Evolutionary conservation across 2,113 vertebrate genomes (phyloP).

Genomic region (Erythrocercus mccallii): DNA sequence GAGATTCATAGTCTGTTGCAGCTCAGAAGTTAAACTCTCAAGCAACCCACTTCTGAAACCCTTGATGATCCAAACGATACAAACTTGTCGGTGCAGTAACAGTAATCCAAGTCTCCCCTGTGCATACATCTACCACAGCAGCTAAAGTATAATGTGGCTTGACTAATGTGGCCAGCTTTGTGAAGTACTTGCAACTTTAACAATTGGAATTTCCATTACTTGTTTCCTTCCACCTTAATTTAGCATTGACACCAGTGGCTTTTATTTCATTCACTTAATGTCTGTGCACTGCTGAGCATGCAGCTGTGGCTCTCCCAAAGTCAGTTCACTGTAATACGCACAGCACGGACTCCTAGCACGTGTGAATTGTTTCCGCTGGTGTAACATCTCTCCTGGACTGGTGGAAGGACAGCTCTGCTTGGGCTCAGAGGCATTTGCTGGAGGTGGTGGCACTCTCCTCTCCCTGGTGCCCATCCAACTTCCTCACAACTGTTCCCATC

Average conservation of each 20-base stretch:
- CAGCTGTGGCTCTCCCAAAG: not conserved
- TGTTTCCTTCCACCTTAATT: conserved; percentile 29
- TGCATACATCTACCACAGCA: not conserved
- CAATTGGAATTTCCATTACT: conserved; percentile 52
- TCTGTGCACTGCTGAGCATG: not conserved
- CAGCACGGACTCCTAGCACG: not conserved
- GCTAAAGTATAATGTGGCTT: not conserved
- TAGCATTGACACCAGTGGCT: not conserved
- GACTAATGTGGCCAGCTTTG: not conserved
- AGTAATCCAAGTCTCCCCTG: not conserved
- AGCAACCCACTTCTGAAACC: not conserved
- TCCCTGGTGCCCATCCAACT: conserved; percentile 4
- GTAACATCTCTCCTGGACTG: not conserved
- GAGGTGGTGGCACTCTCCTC: not conserved
- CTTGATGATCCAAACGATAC: not conserved
- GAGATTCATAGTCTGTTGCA: not conserved
- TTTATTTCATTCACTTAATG: conserved; percentile 2
- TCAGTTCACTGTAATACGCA: not conserved
- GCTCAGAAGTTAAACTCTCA: not conserved
- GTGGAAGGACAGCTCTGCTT: not conserved
- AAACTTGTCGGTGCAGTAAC: not conserved
- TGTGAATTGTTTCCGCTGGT: conserved; percentile 29
- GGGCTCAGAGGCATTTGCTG: not conserved
- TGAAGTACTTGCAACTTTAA: not conserved
- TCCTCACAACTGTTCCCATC: not conserved